Evolutionary conservation across 2,113 vertebrate genomes (phyloP).

Genomic region (Coptodon bakossiorum): DNA sequence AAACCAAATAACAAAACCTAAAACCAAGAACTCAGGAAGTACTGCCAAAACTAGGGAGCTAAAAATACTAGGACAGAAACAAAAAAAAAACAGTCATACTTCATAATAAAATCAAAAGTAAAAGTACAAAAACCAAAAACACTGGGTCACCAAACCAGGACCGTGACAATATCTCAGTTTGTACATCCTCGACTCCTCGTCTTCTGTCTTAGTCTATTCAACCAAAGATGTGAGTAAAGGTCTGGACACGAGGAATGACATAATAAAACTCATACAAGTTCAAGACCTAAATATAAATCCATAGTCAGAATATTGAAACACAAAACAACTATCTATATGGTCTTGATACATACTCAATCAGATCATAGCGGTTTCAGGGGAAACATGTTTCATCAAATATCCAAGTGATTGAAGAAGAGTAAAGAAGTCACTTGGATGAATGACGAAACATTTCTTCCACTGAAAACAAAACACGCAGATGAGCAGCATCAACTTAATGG

Average conservation of each 20-base stretch:
- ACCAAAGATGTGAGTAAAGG: neutral
- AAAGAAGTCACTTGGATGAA: neutral
- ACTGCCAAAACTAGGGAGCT: too few relatives aligned
- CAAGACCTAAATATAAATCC: neutral
- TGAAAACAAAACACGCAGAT: neutral
- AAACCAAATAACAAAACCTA: too few relatives aligned
- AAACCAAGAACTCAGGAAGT: too few relatives aligned
- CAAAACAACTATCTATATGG: neutral
- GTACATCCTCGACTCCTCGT: neutral
- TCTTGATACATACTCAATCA: neutral
- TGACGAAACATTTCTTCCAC: neutral
- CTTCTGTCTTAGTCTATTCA: neutral
- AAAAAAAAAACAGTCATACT: too few relatives aligned
- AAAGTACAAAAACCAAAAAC: too few relatives aligned
- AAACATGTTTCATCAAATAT: neutral
- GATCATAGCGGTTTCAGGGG: neutral
- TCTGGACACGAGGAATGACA: neutral
- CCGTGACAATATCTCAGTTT: neutral
- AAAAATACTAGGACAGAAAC: too few relatives aligned
- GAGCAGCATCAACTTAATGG: neutral
- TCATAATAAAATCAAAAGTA: too few relatives aligned
- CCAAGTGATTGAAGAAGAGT: neutral
- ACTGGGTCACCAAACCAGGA: too few relatives aligned
- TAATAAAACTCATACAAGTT: neutral
- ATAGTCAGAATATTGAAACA: neutral